A percentile compares a stretch with the other conserved stretches of the same genome.
These are phyloP conservation scores for Drosophila lowei DNA, from an alignment of 1,140 invertebrate species.

Conservation along the genomic window DNA sequence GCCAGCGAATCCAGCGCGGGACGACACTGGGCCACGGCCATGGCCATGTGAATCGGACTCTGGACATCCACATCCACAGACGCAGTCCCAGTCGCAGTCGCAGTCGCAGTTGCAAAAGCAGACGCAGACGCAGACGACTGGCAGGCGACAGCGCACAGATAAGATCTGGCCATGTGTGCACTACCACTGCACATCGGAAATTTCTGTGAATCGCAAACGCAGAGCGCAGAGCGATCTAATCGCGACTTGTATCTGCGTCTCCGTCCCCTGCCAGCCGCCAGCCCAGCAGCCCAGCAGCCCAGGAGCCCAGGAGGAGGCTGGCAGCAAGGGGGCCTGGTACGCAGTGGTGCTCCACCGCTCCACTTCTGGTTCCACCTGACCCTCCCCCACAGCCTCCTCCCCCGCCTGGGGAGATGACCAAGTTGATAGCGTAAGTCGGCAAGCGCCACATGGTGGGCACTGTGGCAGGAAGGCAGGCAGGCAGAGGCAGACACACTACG, in stretches of 20 bases:
- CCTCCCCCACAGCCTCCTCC: background rate
- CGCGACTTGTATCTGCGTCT: conserved; percentile 65
- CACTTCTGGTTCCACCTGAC: conserved; percentile 24
- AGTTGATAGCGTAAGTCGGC: conserved; percentile 59
- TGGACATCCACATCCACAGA: conserved; percentile 21
- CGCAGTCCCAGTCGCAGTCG: background rate
- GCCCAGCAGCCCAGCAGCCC: no score
- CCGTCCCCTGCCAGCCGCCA: no score
- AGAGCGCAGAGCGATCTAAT: conserved; percentile 66
- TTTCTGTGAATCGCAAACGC: conserved; percentile 72
- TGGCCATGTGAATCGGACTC: conserved; percentile 58
- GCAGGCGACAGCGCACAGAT: conserved; percentile 55
- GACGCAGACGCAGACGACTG: conserved; percentile 40
- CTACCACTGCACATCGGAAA: conserved; percentile 49
- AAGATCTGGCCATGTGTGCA: conserved; percentile 71
- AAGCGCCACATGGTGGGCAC: conserved; percentile 65
- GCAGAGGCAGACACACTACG: no score
- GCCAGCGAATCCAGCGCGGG: conserved; percentile 46
- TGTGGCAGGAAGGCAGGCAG: background rate
- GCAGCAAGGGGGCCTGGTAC: conserved; percentile 8
- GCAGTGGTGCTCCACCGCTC: conserved; percentile 28
- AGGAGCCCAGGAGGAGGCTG: no score
- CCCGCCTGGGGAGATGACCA: conserved; percentile 50
- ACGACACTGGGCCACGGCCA: conserved; percentile 19
- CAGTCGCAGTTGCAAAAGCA: conserved; percentile 2